phyloP scores from a whole-genome alignment of 2,113 vertebrate species.

The Phylloscopus trochiloides region DNA sequence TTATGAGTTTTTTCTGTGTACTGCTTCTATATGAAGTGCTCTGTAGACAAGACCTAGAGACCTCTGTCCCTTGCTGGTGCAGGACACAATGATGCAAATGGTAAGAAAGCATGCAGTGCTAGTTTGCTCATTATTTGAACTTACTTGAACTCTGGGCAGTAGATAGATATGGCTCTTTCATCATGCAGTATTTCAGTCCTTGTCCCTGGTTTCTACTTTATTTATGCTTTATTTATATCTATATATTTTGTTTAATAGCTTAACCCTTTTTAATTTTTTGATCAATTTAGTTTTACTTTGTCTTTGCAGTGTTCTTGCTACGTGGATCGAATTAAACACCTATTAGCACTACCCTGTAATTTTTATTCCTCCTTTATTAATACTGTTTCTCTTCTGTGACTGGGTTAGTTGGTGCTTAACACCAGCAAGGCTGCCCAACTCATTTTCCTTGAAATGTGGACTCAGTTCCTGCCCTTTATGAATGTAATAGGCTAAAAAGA shows the following conservation, averaged over 20 bases:
- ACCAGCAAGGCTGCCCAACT: not conserved
- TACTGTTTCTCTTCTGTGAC: not conserved
- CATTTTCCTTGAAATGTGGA: not conserved
- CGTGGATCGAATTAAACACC: not conserved
- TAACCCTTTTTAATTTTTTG: rapidly evolving
- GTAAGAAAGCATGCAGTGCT: not conserved
- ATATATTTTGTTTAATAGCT: not conserved
- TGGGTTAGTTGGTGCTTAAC: not conserved
- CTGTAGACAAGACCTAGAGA: not conserved
- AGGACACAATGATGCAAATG: not conserved
- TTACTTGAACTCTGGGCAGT: not conserved
- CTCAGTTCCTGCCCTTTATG: not conserved
- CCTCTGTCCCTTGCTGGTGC: not conserved
- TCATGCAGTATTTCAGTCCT: not conserved
- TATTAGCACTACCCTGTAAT: not conserved
- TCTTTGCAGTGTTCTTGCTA: not conserved
- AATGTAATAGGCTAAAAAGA: not conserved
- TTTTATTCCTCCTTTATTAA: not conserved
- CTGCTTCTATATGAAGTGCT: not conserved
- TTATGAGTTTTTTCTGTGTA: not conserved
- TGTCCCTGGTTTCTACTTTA: not conserved
- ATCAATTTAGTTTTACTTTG: not conserved
- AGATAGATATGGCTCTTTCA: not conserved
- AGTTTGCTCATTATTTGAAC: not conserved
- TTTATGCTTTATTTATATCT: not conserved